Conservation (phyloP, 2,888 invertebrate species). For the Ectemnius continuus region DNA sequence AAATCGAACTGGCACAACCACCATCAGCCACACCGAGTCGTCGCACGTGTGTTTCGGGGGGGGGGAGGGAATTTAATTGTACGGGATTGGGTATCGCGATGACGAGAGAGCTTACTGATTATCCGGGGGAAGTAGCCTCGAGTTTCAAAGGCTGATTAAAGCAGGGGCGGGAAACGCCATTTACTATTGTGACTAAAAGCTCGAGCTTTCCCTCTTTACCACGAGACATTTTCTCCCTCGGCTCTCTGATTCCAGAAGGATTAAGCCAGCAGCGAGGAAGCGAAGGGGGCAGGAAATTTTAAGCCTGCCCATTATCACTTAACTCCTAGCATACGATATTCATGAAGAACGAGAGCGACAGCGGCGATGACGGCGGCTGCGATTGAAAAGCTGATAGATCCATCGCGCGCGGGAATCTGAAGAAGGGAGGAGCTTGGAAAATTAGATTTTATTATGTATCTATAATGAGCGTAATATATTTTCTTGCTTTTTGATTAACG, state of each 20-base stretch:
- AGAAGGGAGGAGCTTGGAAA: no score
- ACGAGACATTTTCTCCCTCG: neutral
- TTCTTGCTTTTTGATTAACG: no score
- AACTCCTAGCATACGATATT: neutral
- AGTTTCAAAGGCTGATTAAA: no score
- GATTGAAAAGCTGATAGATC: constrained; percentile 2
- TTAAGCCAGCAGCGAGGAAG: neutral
- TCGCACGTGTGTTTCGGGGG: constrained; percentile 20
- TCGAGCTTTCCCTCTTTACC: neutral
- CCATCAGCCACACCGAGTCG: constrained; percentile 29
- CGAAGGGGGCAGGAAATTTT: constrained; percentile 1
- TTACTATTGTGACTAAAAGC: neutral
- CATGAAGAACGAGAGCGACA: neutral
- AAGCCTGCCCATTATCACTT: constrained; percentile 6
- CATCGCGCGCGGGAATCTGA: no score
- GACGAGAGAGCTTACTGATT: no score
- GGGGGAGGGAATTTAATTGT: no score
- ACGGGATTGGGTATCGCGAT: no score
- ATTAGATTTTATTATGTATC: no score
- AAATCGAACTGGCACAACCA: constrained; percentile 32
- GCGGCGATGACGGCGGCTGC: neutral
- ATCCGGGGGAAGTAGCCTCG: no score
- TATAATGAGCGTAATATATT: no score
- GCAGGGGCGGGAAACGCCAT: neutral
- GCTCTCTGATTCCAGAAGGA: neutral